Percentiles rank a stretch among this genome's conserved stretches.
These are phyloP conservation scores for Mormyrus iriodes DNA, from an alignment of 2,113 vertebrate species.

Conservation along the genomic window DNA sequence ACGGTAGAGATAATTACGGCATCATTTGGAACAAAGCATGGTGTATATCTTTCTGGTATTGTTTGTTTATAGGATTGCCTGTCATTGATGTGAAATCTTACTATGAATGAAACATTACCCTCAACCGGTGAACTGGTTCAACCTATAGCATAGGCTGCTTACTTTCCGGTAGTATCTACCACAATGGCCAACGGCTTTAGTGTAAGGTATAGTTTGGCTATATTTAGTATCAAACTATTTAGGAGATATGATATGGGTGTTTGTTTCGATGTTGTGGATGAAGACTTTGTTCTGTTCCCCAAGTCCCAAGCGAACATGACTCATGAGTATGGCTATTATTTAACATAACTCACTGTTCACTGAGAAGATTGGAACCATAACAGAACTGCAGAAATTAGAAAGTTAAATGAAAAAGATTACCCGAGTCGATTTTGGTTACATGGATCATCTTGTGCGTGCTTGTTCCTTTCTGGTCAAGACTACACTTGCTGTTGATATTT, in stretches of 20 bases:
- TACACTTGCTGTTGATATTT: background rate
- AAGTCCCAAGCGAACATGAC: background rate
- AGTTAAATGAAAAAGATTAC: background rate
- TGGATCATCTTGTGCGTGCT: background rate
- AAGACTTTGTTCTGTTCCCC: background rate
- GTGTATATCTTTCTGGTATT: background rate
- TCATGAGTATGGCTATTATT: background rate
- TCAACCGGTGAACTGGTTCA: background rate
- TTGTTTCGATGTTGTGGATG: background rate
- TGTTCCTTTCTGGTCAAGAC: background rate
- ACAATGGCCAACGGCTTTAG: background rate
- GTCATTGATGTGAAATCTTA: conserved; percentile 6
- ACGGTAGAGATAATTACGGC: background rate
- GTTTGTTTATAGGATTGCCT: background rate
- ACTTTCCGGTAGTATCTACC: background rate
- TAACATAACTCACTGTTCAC: background rate
- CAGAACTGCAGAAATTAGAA: background rate
- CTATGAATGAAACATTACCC: background rate
- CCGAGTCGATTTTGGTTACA: background rate
- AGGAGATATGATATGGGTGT: background rate
- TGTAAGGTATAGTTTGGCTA: background rate
- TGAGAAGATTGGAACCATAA: background rate
- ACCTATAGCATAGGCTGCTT: background rate
- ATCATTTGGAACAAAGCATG: conserved; percentile 1
- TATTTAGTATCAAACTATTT: background rate